These are phyloP conservation scores for Tauraco erythrolophus DNA, from an alignment of 2,113 vertebrate genomes.

Conservation along the genomic window DNA sequence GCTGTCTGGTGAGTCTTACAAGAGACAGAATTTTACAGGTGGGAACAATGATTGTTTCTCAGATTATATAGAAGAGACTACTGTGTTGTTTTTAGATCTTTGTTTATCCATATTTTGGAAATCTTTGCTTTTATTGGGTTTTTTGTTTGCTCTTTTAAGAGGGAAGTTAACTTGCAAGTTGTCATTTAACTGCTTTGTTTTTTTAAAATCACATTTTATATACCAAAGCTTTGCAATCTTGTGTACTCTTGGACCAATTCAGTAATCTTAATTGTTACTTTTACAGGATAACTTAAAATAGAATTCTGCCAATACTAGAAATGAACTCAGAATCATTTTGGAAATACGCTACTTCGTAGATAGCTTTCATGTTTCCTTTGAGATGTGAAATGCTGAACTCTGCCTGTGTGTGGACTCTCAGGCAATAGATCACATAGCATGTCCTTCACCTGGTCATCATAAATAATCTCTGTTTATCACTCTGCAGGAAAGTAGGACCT, in stretches of 20 bases:
- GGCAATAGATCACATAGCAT: not conserved
- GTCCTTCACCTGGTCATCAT: not conserved
- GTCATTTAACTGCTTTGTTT: not conserved
- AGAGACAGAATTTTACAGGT: not conserved
- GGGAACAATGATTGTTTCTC: not conserved
- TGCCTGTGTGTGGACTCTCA: not conserved
- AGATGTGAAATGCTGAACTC: not conserved
- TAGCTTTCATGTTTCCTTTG: not conserved
- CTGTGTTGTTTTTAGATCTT: not conserved
- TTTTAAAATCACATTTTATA: not conserved
- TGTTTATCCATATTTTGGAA: not conserved
- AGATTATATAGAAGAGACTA: not conserved
- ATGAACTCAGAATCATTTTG: not conserved
- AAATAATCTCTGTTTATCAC: not conserved
- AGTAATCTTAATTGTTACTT: not conserved
- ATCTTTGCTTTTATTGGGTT: not conserved
- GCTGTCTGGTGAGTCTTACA: not conserved
- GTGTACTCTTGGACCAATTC: not conserved
- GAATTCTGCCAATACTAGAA: not conserved
- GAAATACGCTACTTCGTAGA: not conserved
- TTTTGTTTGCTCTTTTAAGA: not conserved
- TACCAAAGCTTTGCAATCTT: not conserved
- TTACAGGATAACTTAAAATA: not conserved
- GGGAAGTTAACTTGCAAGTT: not conserved
- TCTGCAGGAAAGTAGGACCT: not conserved